Percentiles rank a stretch among this genome's conserved stretches.
phyloP scores from a whole-genome alignment of 53 echinoderm and acorn worm species.

The Holothuria leucospilota region DNA sequence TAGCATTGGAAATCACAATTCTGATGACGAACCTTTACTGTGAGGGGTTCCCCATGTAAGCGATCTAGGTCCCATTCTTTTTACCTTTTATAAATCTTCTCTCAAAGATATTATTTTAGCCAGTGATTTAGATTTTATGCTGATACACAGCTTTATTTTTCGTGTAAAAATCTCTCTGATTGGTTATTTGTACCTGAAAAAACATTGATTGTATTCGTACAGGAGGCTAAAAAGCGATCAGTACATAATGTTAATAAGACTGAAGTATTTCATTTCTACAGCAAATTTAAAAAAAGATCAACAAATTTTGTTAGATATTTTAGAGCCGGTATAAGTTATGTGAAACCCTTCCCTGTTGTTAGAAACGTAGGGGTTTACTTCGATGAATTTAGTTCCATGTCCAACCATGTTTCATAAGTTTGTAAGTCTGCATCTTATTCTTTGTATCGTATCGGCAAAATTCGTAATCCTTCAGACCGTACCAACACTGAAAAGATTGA shows the following conservation, averaged over 20 bases:
- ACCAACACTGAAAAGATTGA: conserved; percentile 20
- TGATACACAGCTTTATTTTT: neutral
- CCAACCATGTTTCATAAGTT: too few species aligned
- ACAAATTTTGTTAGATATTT: neutral
- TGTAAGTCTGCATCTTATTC: too few species aligned
- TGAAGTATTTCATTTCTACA: neutral
- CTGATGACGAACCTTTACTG: neutral
- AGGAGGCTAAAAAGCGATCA: neutral
- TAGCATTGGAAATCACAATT: neutral
- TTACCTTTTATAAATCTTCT: neutral
- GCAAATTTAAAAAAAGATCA: neutral
- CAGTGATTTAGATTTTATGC: neutral
- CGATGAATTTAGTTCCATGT: too few species aligned
- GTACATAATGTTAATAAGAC: neutral
- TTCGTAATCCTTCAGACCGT: neutral
- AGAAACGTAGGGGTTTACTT: too few species aligned
- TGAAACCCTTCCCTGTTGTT: neutral
- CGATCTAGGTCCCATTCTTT: neutral
- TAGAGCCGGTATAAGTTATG: neutral
- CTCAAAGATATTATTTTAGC: conserved; percentile 41
- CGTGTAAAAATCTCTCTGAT: too few species aligned
- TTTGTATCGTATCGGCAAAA: too few species aligned
- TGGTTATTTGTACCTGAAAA: neutral
- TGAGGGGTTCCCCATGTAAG: neutral
- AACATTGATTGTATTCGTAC: neutral